Conservation (phyloP, 2,797 vertebrate species). For the Acipenser ruthenus region DNA sequence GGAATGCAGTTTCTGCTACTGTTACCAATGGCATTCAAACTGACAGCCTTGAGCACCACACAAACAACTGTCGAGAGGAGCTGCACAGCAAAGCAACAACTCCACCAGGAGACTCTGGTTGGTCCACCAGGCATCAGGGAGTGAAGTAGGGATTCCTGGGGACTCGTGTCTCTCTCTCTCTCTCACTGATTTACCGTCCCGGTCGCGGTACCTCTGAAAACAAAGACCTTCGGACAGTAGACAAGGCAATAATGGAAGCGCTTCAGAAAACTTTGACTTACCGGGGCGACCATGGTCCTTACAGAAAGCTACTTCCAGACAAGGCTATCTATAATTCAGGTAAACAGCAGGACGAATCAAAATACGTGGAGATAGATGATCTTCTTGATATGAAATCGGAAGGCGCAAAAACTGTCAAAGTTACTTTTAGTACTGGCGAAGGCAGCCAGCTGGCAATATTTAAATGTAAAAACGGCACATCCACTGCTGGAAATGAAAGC, state of each 20-base stretch:
- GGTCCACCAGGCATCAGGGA: constrained; percentile 22
- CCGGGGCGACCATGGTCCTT: constrained; percentile 55
- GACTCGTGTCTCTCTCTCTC: constrained; percentile 33
- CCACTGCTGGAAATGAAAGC: constrained; percentile 28
- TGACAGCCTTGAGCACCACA: constrained; percentile 38
- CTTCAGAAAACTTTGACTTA: constrained; percentile 60
- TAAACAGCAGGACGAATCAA: constrained; percentile 48
- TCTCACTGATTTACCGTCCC: constrained; percentile 50
- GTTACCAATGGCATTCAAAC: constrained; percentile 46
- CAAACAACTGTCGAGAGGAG: constrained; percentile 35
- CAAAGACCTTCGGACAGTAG: constrained; percentile 50
- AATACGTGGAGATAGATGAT: constrained; percentile 60
- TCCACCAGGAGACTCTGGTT: constrained; percentile 36
- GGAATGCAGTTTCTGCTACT: constrained; percentile 39
- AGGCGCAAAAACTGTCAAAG: constrained; percentile 45
- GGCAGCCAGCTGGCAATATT: constrained; percentile 48
- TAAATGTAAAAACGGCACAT: constrained; percentile 30
- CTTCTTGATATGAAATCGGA: constrained; percentile 47
- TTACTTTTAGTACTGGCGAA: constrained; percentile 49
- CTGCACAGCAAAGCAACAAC: constrained; percentile 26
- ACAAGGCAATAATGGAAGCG: constrained; percentile 60
- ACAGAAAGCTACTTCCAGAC: constrained; percentile 53
- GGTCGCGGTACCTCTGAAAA: constrained; percentile 52
- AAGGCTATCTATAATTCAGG: constrained; percentile 28
- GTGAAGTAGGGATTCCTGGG: constrained; percentile 26